Conservation (phyloP, 2,888 invertebrate genomes). For the Empis livida region DNA sequence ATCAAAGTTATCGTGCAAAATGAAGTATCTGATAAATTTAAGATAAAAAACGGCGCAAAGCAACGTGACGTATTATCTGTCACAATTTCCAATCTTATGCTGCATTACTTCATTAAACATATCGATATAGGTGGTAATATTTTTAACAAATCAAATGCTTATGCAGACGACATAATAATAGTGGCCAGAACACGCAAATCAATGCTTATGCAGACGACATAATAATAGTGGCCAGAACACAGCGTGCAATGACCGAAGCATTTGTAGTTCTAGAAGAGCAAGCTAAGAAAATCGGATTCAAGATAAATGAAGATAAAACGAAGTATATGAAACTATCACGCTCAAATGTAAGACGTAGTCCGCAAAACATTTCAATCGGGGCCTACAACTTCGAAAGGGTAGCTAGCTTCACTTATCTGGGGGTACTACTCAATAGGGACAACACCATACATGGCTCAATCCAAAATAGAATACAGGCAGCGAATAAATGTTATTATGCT, state of each 20-base stretch:
- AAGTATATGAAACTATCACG: background rate
- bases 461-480: background rate
- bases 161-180: background rate
- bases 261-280: background rate
- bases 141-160: background rate
- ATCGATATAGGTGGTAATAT: background rate
- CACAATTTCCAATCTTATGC: background rate
- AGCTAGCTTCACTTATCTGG: background rate
- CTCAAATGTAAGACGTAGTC: background rate
- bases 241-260: background rate
- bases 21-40: no score
- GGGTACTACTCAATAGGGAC: background rate
- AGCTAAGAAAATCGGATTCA: background rate
- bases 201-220: background rate
- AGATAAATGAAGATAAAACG: background rate
- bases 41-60: no score
- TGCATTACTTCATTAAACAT: background rate
- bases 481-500: background rate
- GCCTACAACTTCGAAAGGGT: background rate
- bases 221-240: background rate
- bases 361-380: background rate
- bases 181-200: background rate
- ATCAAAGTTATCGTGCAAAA: no score
- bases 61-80: no score
- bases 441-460: background rate